Evolutionary conservation across 2,797 vertebrate genomes (phyloP).

Genomic region (Dallia pectoralis): DNA sequence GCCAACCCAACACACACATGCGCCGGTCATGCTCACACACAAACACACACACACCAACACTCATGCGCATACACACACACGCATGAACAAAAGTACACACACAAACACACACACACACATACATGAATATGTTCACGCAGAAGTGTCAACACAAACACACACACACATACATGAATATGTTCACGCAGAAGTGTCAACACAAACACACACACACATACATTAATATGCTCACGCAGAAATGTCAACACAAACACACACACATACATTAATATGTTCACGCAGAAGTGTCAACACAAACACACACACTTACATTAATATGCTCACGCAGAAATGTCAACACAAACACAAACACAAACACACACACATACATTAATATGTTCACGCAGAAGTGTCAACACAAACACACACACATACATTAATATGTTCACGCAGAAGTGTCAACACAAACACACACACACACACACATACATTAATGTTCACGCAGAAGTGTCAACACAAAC

Average conservation of each 20-base stretch:
- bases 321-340: conserved; percentile 26
- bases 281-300: background rate
- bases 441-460: conserved; percentile 24
- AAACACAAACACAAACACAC: conserved; percentile 26
- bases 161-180: no score
- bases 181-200: no score
- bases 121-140: conserved; percentile 12
- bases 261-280: no score
- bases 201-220: conserved; percentile 19
- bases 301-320: conserved; percentile 16
- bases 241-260: conserved; percentile 19
- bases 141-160: conserved; percentile 25
- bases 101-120: conserved; percentile 36
- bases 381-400: no score
- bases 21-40: conserved; percentile 10
- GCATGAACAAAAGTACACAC: no score
- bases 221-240: conserved; percentile 51
- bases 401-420: conserved; percentile 20
- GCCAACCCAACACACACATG: conserved; percentile 61
- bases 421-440: conserved; percentile 25
- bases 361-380: conserved; percentile 39
- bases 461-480: no score
- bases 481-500: no score
- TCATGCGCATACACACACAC: conserved; percentile 39
- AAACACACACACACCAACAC: conserved; percentile 31